These are phyloP conservation scores for Leptobrachium leishanense DNA, from an alignment of 2,113 vertebrate species.

Conservation along the genomic window DNA sequence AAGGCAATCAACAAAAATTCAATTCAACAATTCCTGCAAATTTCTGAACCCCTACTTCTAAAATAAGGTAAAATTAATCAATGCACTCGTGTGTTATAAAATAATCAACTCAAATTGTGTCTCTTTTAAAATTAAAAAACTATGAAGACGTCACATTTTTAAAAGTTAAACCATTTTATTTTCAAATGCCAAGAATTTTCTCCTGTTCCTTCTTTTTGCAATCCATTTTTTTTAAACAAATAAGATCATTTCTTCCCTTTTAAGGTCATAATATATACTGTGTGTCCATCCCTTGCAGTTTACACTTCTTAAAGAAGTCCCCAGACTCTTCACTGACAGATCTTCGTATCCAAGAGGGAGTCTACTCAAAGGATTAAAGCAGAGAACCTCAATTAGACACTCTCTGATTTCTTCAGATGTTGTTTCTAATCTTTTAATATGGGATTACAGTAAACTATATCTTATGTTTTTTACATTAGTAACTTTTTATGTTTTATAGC, in stretches of 20 bases:
- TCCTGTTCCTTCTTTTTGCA: constrained; percentile 25
- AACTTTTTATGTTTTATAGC: constrained; percentile 56
- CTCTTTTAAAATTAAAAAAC: background rate
- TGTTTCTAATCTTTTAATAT: constrained; percentile 85
- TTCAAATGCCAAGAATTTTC: constrained; percentile 19
- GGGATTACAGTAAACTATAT: constrained; percentile 80
- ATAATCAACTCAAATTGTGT: background rate
- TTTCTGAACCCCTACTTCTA: no score
- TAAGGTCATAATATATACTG: constrained; percentile 64
- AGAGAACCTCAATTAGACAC: constrained; percentile 81
- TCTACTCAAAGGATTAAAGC: constrained; percentile 78
- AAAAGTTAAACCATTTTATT: background rate
- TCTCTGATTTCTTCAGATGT: constrained; percentile 85
- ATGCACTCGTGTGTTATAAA: background rate
- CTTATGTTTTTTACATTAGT: constrained; percentile 66
- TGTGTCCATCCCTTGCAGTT: constrained; percentile 67
- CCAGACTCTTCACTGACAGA: constrained; percentile 72
- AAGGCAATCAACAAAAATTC: no score
- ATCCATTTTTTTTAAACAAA: constrained; percentile 33
- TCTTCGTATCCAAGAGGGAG: constrained; percentile 76
- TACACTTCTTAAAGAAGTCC: constrained; percentile 74
- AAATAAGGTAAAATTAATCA: background rate
- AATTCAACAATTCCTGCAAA: no score
- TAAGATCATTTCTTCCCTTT: constrained; percentile 51
- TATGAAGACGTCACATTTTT: background rate